Base-by-base conservation (phyloP, 1,140 invertebrate genomes). In the Drosophila melanica region DNA sequence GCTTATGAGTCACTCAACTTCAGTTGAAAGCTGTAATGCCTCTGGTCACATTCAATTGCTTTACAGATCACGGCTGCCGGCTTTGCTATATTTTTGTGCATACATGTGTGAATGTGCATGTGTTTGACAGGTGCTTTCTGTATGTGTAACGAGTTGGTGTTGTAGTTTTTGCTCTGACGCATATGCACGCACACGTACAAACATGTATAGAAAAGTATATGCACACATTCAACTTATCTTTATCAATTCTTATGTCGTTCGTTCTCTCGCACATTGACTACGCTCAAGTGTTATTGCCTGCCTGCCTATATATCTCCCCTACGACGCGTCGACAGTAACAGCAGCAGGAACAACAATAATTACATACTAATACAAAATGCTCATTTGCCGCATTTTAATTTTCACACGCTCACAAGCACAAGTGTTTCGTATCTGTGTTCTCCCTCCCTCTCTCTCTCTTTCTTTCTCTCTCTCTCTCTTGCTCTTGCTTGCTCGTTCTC, bases 311-410 rank as follows among this genome's bases (percentile, higher is more conserved):
- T 72, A 14, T 68, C 70, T 72, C 71, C 64, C 66, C 71, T 63
- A 66, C 47, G 62, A 54, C 33, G 71, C 54, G 48, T 20, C 39
- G 55, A 50, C 42, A 58, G 55, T 48, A 73, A 73, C 47, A 53
- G 30, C 42, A 63, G 33, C 54, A 73, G 50, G 55, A 58, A 44
- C 55, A 66, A 62, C 65, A 75, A 86, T 87, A 86, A 87, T 87
- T 81, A 85, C 82, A 85, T 72, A 86, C 81, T 78, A 72, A 87
- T 87, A 81, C 78, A 81, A 86, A 87, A 75, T 87, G 82, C 81
- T 85, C 78, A 81, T 87, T 86, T 86, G 81, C 82, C 75, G 79
- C 81, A 86, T 87, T 87, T 82, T 81, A 55, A 82, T 82, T 82
- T 86, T 86, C 82, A 87, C 81, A 86, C 81, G 79, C 81, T 87